Base-by-base conservation (phyloP, 2,888 invertebrate species). In the Eilema caniola region DNA sequence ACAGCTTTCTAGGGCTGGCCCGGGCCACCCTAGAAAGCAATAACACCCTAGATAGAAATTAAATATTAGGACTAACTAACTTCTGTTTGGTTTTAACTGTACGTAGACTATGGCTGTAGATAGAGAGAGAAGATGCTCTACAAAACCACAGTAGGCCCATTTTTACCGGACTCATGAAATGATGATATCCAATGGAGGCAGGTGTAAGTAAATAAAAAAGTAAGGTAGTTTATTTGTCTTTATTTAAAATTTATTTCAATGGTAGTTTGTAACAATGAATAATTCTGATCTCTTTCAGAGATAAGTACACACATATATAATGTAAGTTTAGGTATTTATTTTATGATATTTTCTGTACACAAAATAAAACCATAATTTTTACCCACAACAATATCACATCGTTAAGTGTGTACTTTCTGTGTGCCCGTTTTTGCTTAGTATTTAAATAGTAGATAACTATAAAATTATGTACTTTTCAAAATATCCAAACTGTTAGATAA, bases 251-350 rank as follows among this genome's bases (percentile, higher is more conserved):
- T 92, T 90, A 66, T 66, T 59, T 89, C 88, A 90, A 90, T 92
- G 90, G 89, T 93, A 91, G 86, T 93, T 90, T 92, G 92, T 93
- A 94, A 95, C 94, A 95, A 93, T 94, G 93, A 92, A 95, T 94
- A 94, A 90, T 91, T 93, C 88, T 93, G 89, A 87, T 89, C 91
- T 93, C 92, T 93, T 88, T 89, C 86, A 87, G 93, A 91, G 89
- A 90, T 91, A 90, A 90, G 88, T 92, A 92, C 89, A 92, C 90
- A 88, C 82, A 87, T 88, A 82, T 82, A 85, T 83, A 83, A 84
- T 85, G 85, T 89, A 88, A 82, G 83, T 88, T 89, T 89, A 88
- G 78, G 83, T 88, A 87, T 88, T 85, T 86, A 82, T 84, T 84
- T 85, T 86, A 87, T 88, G 90, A 91, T 90, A 92, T 89, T 90